Conservation (phyloP, 35 echinoderm and acorn worm genomes). For the Strongylocentrotus purpuratus region DNA sequence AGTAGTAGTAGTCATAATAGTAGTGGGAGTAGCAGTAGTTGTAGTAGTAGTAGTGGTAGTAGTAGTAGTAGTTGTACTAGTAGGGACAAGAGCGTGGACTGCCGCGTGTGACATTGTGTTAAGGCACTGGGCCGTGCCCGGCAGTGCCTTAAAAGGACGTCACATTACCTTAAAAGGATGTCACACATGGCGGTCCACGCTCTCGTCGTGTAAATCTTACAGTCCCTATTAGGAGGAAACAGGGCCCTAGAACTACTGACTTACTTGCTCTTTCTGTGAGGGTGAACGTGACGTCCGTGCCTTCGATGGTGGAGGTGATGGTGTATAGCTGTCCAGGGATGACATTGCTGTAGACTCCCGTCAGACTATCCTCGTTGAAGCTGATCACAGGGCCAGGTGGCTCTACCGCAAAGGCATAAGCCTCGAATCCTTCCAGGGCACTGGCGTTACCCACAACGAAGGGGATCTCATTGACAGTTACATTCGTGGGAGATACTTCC, state of each 20-base stretch:
- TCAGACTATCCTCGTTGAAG: not conserved
- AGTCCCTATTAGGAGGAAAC: not conserved
- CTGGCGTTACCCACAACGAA: not conserved
- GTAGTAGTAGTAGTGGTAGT: too few relatives aligned
- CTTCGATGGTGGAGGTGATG: not conserved
- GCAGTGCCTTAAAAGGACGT: too few relatives aligned
- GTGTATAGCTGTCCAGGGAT: not conserved
- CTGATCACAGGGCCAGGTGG: not conserved
- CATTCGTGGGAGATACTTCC: not conserved
- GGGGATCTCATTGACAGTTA: not conserved
- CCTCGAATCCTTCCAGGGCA: not conserved
- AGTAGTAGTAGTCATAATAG: too few relatives aligned
- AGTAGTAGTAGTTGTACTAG: too few relatives aligned
- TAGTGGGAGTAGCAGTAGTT: too few relatives aligned
- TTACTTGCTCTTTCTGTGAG: not conserved
- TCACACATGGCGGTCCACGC: too few relatives aligned
- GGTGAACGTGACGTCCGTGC: not conserved
- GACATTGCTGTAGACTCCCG: not conserved
- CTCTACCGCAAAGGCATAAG: not conserved
- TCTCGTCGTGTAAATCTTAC: too few relatives aligned
- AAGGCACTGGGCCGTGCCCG: too few relatives aligned
- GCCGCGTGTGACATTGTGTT: too few relatives aligned
- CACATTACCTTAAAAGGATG: too few relatives aligned
- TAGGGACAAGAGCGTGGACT: too few relatives aligned
- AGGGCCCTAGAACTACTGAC: not conserved